Conservation (phyloP, 2,888 invertebrate genomes). For the Calliopum simillimum region DNA sequence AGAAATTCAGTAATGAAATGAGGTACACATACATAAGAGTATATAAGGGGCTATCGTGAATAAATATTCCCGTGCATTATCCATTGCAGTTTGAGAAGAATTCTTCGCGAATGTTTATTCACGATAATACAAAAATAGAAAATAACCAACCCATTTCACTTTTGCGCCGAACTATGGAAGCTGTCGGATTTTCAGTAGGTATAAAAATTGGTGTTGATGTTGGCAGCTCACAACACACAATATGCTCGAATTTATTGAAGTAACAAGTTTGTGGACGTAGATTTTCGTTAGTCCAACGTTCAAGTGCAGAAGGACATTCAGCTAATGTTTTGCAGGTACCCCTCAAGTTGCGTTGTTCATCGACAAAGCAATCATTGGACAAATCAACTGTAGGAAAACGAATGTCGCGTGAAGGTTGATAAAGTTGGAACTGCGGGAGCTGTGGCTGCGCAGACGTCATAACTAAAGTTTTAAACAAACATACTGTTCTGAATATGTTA, state of each 20-base stretch:
- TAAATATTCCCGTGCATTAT: too few relatives aligned
- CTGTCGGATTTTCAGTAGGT: background rate
- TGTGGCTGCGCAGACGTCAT: too few relatives aligned
- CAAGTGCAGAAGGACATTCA: conserved; percentile 52
- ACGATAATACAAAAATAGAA: background rate
- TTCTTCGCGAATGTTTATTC: too few relatives aligned
- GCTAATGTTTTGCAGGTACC: conserved; percentile 53
- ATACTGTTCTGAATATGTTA: too few relatives aligned
- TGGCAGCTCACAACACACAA: conserved; percentile 52
- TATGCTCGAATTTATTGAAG: conserved; percentile 58
- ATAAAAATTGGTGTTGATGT: background rate
- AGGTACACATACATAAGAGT: too few relatives aligned
- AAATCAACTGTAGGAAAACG: conserved; percentile 53
- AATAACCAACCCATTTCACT: conserved; percentile 50
- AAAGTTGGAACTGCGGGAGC: too few relatives aligned
- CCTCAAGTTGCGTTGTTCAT: conserved; percentile 38
- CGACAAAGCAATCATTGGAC: conserved; percentile 52
- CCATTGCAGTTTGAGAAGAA: too few relatives aligned
- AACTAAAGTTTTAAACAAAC: too few relatives aligned
- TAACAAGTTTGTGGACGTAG: conserved; percentile 58
- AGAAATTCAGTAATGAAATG: background rate
- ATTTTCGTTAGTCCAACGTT: conserved; percentile 49
- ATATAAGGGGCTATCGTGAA: too few relatives aligned
- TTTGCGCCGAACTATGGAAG: conserved; percentile 37
- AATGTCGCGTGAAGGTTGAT: conserved; percentile 45